Percentiles rank a stretch among this genome's conserved stretches.
Evolutionary conservation across 1,140 invertebrate species (phyloP).

Genomic region (Lycorma delicatula): DNA sequence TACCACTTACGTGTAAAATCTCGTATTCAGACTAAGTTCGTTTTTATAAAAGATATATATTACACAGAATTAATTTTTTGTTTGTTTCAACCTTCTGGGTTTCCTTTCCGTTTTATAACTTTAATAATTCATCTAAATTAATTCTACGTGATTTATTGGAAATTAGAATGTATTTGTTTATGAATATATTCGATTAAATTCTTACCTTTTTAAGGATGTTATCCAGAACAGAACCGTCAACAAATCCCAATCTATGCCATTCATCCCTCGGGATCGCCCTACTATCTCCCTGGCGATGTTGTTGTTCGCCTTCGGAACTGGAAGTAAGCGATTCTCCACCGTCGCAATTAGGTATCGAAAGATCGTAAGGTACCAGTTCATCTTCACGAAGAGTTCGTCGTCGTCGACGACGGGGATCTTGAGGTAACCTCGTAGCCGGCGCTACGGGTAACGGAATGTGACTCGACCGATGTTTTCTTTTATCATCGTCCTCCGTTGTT

Average conservation of each 20-base stretch:
- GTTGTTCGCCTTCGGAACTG: constrained; percentile 27
- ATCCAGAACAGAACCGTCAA: constrained; percentile 6
- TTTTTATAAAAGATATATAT: too few relatives aligned
- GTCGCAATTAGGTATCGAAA: constrained; percentile 20
- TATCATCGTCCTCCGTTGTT: neutral
- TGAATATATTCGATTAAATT: too few relatives aligned
- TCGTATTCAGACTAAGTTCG: too few relatives aligned
- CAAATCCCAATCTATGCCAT: constrained; percentile 13
- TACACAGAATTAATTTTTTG: too few relatives aligned
- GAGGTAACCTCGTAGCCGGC: constrained; percentile 24
- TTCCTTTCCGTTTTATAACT: neutral
- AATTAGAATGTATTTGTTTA: too few relatives aligned
- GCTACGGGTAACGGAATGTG: constrained; percentile 29
- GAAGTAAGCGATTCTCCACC: constrained; percentile 30
- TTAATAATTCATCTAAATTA: neutral
- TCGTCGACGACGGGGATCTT: constrained; percentile 12
- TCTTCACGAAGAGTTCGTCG: neutral
- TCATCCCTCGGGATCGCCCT: neutral
- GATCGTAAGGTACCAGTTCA: constrained; percentile 3
- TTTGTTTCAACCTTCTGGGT: too few relatives aligned
- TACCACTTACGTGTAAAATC: too few relatives aligned
- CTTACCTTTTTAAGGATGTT: constrained; percentile 12
- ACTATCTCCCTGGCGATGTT: neutral
- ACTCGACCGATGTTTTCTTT: constrained; percentile 16
- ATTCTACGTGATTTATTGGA: too few relatives aligned